A percentile compares a stretch with the other conserved stretches of the same genome.
phyloP scores from a whole-genome alignment of 2,113 vertebrate species.

The Silurus glanis region DNA sequence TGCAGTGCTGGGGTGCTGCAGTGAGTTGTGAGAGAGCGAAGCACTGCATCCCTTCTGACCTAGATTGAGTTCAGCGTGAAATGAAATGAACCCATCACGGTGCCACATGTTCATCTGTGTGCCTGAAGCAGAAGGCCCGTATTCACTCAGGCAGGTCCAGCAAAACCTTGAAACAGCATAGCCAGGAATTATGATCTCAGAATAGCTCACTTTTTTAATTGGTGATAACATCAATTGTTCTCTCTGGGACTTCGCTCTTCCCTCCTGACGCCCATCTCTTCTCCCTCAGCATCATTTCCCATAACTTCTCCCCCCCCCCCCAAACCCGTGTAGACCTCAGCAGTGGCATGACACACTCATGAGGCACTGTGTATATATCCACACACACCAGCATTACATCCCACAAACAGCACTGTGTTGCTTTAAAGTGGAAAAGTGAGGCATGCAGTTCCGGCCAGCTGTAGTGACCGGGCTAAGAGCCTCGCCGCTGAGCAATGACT shows the following conservation, averaged over 20 bases:
- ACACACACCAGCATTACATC: background rate
- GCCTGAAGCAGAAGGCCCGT: background rate
- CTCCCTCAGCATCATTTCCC: conserved; percentile 30
- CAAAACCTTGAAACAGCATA: background rate
- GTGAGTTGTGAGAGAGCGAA: conserved; percentile 44
- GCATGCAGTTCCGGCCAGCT: conserved; percentile 26
- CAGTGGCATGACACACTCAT: conserved; percentile 5
- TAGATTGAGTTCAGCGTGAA: conserved; percentile 65
- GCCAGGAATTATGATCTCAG: background rate
- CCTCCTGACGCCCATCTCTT: background rate
- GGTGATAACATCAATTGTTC: too few relatives aligned
- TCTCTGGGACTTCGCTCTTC: background rate
- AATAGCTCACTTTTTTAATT: background rate
- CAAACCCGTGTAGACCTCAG: background rate
- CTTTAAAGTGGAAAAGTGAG: conserved; percentile 17
- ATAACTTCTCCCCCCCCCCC: conserved; percentile 9
- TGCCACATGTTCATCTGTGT: background rate
- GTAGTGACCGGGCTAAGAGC: conserved; percentile 1
- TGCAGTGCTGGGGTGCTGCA: conserved; percentile 48
- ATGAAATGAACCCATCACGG: background rate
- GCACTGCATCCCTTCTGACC: conserved; percentile 68
- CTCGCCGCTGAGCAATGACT: conserved; percentile 30
- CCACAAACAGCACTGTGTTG: background rate
- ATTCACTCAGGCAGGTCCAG: background rate
- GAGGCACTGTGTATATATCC: conserved; percentile 6